Conservation (phyloP, 2,888 invertebrate genomes). For the Siphlonurus alternatus region DNA sequence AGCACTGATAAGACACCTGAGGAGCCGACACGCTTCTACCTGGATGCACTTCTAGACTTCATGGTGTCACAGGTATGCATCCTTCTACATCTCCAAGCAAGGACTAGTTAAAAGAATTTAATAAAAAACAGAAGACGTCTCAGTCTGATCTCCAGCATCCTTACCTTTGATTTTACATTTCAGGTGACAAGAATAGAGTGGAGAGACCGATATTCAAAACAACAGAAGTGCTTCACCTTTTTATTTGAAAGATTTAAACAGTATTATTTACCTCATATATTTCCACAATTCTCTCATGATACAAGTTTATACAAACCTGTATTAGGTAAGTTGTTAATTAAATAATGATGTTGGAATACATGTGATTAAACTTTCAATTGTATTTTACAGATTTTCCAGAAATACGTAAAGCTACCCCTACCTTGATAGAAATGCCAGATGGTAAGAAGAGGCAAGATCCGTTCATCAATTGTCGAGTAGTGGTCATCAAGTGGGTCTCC, state of each 20-base stretch:
- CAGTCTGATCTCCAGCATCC: no score
- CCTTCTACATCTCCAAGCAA: not conserved
- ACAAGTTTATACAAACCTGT: constrained; percentile 72
- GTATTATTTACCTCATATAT: constrained; percentile 77
- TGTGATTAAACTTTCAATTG: not conserved
- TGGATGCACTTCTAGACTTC: constrained; percentile 74
- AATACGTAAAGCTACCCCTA: constrained; percentile 45
- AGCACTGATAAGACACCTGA: constrained; percentile 73
- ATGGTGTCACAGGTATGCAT: constrained; percentile 65
- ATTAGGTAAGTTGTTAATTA: constrained; percentile 38
- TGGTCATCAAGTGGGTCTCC: constrained; percentile 78
- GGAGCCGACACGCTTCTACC: constrained; percentile 66
- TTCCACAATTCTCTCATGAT: constrained; percentile 65
- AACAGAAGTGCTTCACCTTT: constrained; percentile 77
- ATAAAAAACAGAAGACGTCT: no score
- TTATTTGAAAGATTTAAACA: constrained; percentile 80
- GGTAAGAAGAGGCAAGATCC: constrained; percentile 36
- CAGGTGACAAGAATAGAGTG: constrained; percentile 73
- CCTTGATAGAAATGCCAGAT: constrained; percentile 20
- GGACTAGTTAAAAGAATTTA: not conserved
- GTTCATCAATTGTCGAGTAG: constrained; percentile 60
- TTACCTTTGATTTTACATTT: constrained; percentile 13
- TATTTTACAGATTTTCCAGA: constrained; percentile 46
- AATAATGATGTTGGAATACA: not conserved
- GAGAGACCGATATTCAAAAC: constrained; percentile 64